Evolutionary conservation across 2,797 vertebrate species (phyloP), one percentile per base, ranked within the genome.

Genomic region (Hephaestus fuliginosus): DNA sequence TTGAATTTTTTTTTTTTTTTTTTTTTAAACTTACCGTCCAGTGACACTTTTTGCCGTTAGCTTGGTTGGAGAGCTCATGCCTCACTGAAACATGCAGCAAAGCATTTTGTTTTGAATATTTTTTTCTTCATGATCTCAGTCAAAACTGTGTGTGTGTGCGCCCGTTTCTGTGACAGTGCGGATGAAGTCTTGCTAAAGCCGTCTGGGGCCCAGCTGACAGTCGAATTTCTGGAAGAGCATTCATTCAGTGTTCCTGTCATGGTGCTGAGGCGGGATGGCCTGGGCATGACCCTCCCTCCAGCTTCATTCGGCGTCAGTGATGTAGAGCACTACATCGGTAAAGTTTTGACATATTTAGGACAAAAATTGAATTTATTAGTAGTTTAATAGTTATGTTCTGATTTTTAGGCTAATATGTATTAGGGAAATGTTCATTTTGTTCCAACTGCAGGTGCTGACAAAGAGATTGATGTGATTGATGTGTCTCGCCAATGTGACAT

Each of bases 401-500:
- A n/a, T 17, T n/a, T 44, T 62, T 7, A 57, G 12, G 33, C 0
- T 33, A 28, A 4, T 68, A 13, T 8, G 11, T 60, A 17, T 36
- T 11, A 1, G 1, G 12, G 28, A 52, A 13, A 12, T 43, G 4
- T 65, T 52, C 0, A 25, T 60, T 85, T 60, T 74, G 3, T 63
- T 73, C 20, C 51, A 41, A 66, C 83, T 83, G 15, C 83, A 98
- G 97, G 97, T 83, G 70, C 94, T 1, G 98, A 99, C 81, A 98
- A 97, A 92, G 95, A 98, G 91, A 97, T 99, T 15, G 97, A 98
- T 39, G 98, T 98, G 58, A 97, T 99, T n/a, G 98, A 99, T 67
- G 97, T 97, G 69, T 92, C 94, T 22, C 96, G 97, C 15, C 98
- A 99, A 74, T 96, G 96, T 22, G 97, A 97, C 88, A 88, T 97